Conservation (phyloP, 2,888 invertebrate species). For the Cordilura impudica region DNA sequence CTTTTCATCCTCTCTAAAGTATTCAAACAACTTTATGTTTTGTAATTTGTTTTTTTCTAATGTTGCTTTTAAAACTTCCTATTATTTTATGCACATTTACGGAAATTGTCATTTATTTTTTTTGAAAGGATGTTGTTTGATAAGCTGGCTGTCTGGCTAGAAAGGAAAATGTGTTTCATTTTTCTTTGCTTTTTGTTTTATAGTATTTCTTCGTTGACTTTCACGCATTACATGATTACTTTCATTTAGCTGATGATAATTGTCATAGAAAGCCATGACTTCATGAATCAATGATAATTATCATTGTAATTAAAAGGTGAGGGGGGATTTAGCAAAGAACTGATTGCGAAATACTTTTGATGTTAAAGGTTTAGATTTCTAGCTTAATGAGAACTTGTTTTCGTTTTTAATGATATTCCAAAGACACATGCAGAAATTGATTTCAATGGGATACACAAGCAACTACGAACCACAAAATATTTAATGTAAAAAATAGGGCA, state of each 20-base stretch:
- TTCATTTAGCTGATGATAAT: conserved; percentile 34
- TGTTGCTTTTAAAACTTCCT: conserved; percentile 38
- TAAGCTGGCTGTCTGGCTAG: conserved; percentile 50
- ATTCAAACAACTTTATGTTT: neutral
- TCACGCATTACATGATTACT: conserved; percentile 48
- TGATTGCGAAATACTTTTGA: neutral
- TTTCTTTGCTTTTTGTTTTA: conserved; percentile 29
- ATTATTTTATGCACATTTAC: conserved; percentile 16
- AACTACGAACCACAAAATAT: too few relatives aligned
- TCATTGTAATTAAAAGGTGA: conserved; percentile 37
- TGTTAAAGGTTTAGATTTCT: too few relatives aligned
- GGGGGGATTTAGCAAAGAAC: neutral
- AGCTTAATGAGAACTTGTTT: too few relatives aligned
- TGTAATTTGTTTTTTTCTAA: conserved; percentile 16
- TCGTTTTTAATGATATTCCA: too few relatives aligned
- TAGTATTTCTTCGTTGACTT: conserved; percentile 51
- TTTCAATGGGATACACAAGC: too few relatives aligned
- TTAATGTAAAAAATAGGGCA: too few relatives aligned
- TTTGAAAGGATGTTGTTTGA: conserved; percentile 58
- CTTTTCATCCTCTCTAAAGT: neutral
- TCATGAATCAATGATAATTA: conserved; percentile 20
- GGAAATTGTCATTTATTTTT: conserved; percentile 52
- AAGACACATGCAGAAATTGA: too few relatives aligned
- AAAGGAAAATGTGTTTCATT: conserved; percentile 42
- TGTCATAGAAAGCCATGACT: conserved; percentile 17